Evolutionary conservation across 1,140 invertebrate species (phyloP).

Genomic region (Bombus soroeensis): DNA sequence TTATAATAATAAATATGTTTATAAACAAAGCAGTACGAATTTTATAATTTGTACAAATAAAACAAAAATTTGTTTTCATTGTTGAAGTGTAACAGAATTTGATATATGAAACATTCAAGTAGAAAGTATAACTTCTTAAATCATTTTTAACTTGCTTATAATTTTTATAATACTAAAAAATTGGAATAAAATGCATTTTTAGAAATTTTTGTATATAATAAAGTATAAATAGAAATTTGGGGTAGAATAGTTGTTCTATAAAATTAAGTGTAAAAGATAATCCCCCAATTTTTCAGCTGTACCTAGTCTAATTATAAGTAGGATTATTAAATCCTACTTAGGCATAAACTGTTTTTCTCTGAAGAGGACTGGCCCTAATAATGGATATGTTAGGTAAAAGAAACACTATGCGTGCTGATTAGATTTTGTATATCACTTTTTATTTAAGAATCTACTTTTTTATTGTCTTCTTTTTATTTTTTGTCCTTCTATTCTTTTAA

Average conservation of each 20-base stretch:
- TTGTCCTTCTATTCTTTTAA: not conserved
- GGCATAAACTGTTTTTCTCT: conserved; percentile 14
- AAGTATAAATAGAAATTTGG: not conserved
- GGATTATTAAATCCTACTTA: conserved; percentile 35
- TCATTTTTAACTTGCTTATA: not conserved
- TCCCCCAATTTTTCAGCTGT: conserved; percentile 37
- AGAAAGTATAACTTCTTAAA: not conserved
- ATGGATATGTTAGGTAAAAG: conserved; percentile 42
- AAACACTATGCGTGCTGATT: not conserved
- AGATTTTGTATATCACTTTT: not conserved
- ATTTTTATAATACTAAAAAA: not conserved
- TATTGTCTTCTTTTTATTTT: not conserved
- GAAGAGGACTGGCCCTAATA: conserved; percentile 40
- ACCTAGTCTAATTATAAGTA: conserved; percentile 27
- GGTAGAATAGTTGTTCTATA: not conserved
- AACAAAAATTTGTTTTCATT: not conserved
- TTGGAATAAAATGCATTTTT: not conserved
- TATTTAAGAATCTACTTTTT: not conserved
- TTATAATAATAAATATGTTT: not conserved
- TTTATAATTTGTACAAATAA: not conserved
- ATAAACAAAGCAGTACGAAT: not conserved
- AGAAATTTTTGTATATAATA: no score
- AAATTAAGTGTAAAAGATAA: conserved; percentile 16
- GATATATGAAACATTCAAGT: not conserved
- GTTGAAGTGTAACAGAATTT: not conserved